phyloP scores from a whole-genome alignment of 2,888 invertebrate species.

The Entomobrya multifasciata region DNA sequence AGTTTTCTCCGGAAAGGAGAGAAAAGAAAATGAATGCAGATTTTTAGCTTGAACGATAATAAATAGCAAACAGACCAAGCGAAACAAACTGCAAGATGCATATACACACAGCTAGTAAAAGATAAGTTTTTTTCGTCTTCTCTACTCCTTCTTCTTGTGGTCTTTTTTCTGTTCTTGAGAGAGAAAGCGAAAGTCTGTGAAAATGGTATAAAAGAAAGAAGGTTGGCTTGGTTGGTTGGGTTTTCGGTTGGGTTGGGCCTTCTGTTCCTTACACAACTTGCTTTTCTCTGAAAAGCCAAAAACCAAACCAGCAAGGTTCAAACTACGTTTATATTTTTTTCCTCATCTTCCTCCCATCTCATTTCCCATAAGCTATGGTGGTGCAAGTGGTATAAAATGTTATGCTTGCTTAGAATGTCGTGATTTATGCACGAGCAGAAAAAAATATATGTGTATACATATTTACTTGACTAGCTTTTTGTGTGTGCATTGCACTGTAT shows the following conservation, averaged over 20 bases:
- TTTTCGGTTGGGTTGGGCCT: conserved; percentile 37
- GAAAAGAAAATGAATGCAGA: conserved; percentile 50
- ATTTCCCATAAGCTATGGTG: neutral
- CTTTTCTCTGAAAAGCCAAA: neutral
- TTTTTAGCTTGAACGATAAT: conserved; percentile 53
- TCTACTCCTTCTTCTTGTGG: neutral
- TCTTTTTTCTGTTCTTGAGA: neutral
- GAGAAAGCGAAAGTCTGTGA: conserved; percentile 56
- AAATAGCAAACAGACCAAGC: conserved; percentile 28
- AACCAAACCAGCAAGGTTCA: neutral
- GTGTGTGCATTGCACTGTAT: neutral
- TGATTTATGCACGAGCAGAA: conserved; percentile 59
- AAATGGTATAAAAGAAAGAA: conserved; percentile 15
- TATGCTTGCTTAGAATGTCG: neutral
- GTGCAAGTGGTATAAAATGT: neutral
- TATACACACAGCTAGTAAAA: conserved; percentile 15
- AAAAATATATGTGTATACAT: neutral
- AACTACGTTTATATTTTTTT: neutral
- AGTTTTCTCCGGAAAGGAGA: conserved; percentile 2
- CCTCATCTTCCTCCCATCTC: neutral
- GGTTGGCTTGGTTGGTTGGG: conserved; percentile 8
- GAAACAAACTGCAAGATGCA: conserved; percentile 41
- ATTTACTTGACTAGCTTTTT: neutral
- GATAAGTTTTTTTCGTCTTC: conserved; percentile 14
- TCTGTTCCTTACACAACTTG: neutral